Evolutionary conservation across 2,888 invertebrate species (phyloP), one percentile per base, ranked within the genome.

Genomic region (Drosophila ustulata): DNA sequence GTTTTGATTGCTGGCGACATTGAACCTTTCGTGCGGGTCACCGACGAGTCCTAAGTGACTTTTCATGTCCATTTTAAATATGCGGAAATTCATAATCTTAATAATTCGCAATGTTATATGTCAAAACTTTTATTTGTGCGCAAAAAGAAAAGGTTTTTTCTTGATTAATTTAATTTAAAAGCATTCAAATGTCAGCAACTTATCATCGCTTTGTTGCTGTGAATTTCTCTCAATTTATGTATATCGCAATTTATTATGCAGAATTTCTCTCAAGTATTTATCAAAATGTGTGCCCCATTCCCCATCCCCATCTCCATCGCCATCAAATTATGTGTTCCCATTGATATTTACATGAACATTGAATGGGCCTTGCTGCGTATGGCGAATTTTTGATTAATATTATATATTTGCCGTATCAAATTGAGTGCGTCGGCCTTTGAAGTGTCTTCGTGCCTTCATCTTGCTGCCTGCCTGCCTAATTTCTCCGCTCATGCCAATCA

Each of bases 381-480:
- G 49, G 39, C 4, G 13, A 75, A 61, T 57, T 71, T 65, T 75
- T 82, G 71, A 82, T 79, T 66, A 85, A 82, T 69, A 69, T 72
- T 65, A 9, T 41, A 51, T 37, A 47, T 77, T 47, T 57, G 11
- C 46, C 50, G 61, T 8, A 23, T 26, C 25, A 43, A 57, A 53
- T 37, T 61, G 50, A 67, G 46, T 50, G 13, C 8, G 30, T 37
- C 51, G 18, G 8, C 56, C 73, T 88, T 88, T 85, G 80, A 82
- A 85, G 86, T 78, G 46, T 23, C 13, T 25, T 41, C 34, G 26
- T 3, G 3, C 30, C n/a, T 25, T 45, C 34, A 23, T 5, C 9
- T 13, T 23, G 4, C 32, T 5, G 25, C 7, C 13, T 5, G n/a
- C 25, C 13, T 34, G 30, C 23, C 39, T 13, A 37, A 25, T 28